Conservation (phyloP, 2,888 invertebrate species). For the Synergus umbraculus region DNA sequence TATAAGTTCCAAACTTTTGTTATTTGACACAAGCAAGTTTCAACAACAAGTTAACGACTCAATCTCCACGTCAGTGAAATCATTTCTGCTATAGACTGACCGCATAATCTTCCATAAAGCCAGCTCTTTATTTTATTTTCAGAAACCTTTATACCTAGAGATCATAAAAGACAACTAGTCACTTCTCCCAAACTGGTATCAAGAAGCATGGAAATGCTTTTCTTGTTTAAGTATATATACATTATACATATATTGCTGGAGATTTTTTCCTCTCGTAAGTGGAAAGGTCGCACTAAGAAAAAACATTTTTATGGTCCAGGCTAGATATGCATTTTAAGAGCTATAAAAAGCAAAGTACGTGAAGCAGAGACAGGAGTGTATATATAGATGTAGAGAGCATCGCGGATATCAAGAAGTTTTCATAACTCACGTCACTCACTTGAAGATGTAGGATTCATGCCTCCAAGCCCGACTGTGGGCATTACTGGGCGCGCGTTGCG, state of each 20-base stretch:
- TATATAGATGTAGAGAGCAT: constrained; percentile 57
- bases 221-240: background rate
- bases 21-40: constrained; percentile 55
- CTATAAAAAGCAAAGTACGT: constrained; percentile 39
- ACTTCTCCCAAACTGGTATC: background rate
- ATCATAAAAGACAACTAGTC: background rate
- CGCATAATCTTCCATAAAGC: background rate
- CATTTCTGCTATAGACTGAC: background rate
- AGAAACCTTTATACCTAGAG: background rate
- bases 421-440: constrained; percentile 63
- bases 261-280: background rate
- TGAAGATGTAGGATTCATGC: constrained; percentile 30
- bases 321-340: constrained; percentile 39
- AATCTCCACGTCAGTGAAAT: background rate
- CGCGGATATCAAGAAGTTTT: constrained; percentile 61
- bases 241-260: background rate
- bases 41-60: background rate
- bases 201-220: constrained; percentile 15
- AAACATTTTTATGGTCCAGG: constrained; percentile 33
- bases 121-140: background rate
- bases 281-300: constrained; percentile 22
- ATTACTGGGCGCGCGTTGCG: constrained; percentile 59
- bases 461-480: constrained; percentile 49
- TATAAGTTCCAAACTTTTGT: constrained; percentile 69
- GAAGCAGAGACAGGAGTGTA: constrained; percentile 23